phyloP scores from a whole-genome alignment of 2,113 vertebrate genomes.

The Gambusia affinis region DNA sequence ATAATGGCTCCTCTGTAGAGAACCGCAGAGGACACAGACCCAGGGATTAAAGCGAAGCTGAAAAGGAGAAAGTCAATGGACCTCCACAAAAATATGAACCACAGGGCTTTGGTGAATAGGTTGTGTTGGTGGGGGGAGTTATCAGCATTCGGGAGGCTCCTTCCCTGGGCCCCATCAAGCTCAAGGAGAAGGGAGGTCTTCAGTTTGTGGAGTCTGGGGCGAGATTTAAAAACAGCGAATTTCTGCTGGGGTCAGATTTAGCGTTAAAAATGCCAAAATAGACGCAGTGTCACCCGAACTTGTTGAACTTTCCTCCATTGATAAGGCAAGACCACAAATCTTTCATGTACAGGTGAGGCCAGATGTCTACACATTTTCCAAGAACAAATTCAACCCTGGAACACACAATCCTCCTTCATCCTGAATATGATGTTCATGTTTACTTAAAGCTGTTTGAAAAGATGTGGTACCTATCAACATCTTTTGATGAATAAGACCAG shows the following conservation, averaged over 20 bases:
- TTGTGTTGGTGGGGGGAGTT: constrained; percentile 47
- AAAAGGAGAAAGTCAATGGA: constrained; percentile 85
- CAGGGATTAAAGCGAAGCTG: constrained; percentile 82
- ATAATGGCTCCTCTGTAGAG: constrained; percentile 83
- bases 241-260: constrained; percentile 44
- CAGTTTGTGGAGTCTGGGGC: constrained; percentile 42
- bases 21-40: constrained; percentile 80
- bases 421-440: neutral
- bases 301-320: constrained; percentile 11
- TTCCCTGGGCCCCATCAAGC: constrained; percentile 58
- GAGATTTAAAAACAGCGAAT: constrained; percentile 47
- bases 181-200: constrained; percentile 61
- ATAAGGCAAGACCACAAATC: neutral
- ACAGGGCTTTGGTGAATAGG: constrained; percentile 27
- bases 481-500: neutral
- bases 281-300: constrained; percentile 25
- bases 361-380: neutral
- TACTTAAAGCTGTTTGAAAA: neutral
- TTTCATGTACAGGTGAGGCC: neutral
- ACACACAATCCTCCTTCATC: neutral
- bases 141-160: constrained; percentile 75
- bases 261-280: constrained; percentile 8
- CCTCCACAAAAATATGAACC: constrained; percentile 81
- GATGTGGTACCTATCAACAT: neutral
- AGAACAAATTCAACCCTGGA: neutral